Evolutionary conservation across 2,888 invertebrate species (phyloP).

Genomic region (Eurytoma californica): DNA sequence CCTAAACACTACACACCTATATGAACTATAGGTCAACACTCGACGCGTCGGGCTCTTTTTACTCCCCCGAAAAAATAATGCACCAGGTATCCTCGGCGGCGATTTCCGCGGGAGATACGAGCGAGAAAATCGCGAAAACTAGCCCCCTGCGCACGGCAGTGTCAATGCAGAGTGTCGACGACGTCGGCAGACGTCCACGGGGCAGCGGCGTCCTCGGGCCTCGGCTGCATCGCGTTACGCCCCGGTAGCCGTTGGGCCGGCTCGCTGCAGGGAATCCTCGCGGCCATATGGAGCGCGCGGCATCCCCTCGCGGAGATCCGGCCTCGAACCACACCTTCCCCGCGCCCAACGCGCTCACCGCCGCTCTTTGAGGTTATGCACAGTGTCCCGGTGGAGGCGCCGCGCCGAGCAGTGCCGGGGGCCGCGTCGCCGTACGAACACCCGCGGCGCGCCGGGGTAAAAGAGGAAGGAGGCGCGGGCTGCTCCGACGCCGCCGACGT

Average conservation of each 20-base stretch:
- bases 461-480: not conserved
- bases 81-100: too few relatives aligned
- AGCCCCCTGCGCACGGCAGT: not conserved
- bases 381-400: too few relatives aligned
- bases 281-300: constrained; percentile 52
- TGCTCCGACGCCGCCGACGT: not conserved
- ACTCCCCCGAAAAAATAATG: too few relatives aligned
- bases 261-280: constrained; percentile 33
- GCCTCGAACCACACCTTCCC: constrained; percentile 28
- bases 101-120: not conserved
- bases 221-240: not conserved
- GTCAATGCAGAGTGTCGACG: not conserved
- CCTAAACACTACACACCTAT: not conserved
- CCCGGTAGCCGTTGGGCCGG: constrained; percentile 9
- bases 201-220: constrained; percentile 1
- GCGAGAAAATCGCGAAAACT: not conserved
- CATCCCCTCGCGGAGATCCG: constrained; percentile 17
- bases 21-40: too few relatives aligned
- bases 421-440: too few relatives aligned
- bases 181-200: not conserved
- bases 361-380: too few relatives aligned
- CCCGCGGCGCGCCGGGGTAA: not conserved
- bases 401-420: too few relatives aligned
- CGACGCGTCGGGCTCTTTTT: too few relatives aligned
- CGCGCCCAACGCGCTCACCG: not conserved